These are phyloP conservation scores for Epinotia brunnichana DNA, from an alignment of 2,888 invertebrate genomes.

Conservation along the genomic window DNA sequence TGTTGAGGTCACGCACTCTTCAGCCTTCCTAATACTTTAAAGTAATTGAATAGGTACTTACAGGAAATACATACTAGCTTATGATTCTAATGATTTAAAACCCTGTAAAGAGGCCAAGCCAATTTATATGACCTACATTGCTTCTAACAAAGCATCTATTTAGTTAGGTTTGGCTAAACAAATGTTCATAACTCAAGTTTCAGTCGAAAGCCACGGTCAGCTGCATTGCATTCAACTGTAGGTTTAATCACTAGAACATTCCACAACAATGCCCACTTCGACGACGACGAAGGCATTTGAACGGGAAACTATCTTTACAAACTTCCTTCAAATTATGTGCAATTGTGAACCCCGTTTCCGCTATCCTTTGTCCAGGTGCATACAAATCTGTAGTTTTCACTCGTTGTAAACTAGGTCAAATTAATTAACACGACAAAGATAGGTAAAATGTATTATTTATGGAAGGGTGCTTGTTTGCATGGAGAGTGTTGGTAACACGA, in stretches of 20 bases:
- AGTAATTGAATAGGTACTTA: neutral
- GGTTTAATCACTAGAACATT: conserved; percentile 30
- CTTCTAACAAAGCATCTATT: conserved; percentile 1
- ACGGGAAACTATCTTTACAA: conserved; percentile 56
- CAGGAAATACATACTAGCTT: neutral
- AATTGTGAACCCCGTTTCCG: conserved; percentile 51
- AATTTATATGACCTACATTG: conserved; percentile 8
- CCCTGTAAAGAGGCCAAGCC: conserved; percentile 14
- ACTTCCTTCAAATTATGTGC: conserved; percentile 56
- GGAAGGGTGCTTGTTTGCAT: conserved; percentile 52
- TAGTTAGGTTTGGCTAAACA: conserved; percentile 11
- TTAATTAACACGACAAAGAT: conserved; percentile 77
- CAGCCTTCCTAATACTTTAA: neutral
- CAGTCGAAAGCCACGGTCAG: conserved; percentile 28
- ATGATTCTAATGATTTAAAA: neutral
- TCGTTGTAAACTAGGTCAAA: conserved; percentile 67
- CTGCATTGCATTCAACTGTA: conserved; percentile 12
- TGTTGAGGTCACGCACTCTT: neutral
- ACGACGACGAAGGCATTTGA: conserved; percentile 50
- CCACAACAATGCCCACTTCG: conserved; percentile 33
- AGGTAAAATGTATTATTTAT: conserved; percentile 75
- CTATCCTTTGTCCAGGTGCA: conserved; percentile 55
- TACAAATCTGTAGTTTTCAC: conserved; percentile 58
- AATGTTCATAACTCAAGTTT: conserved; percentile 27
- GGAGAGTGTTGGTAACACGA: conserved; percentile 42